Percentiles rank a stretch among this genome's conserved stretches.
phyloP scores from a whole-genome alignment of 1,140 invertebrate genomes.

The Proctacanthus coquilletti region DNA sequence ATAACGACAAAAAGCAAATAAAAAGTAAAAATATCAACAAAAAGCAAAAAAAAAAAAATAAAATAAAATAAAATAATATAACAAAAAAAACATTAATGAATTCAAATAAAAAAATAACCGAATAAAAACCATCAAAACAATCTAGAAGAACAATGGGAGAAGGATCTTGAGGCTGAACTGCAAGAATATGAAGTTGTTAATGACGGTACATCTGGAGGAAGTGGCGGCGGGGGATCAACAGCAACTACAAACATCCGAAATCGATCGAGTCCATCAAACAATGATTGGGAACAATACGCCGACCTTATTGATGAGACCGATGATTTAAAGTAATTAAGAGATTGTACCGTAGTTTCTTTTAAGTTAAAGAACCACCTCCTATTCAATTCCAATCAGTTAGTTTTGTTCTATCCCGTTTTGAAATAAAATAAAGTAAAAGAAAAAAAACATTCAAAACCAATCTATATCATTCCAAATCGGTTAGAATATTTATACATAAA shows the following conservation, averaged over 20 bases:
- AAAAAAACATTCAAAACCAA: too few species aligned
- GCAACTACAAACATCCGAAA: constrained; percentile 28
- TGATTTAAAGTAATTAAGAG: constrained; percentile 33
- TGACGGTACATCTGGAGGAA: constrained; percentile 21
- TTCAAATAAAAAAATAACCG: background rate
- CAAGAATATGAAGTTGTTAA: constrained; percentile 83
- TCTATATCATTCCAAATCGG: too few species aligned
- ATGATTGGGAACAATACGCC: constrained; percentile 29
- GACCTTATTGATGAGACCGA: constrained; percentile 31
- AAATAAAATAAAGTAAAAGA: too few species aligned
- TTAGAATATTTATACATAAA: too few species aligned
- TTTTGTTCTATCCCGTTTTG: background rate
- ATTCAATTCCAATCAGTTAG: background rate
- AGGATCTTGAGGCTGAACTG: constrained; percentile 78
- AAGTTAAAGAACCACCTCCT: constrained; percentile 13
- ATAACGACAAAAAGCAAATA: background rate
- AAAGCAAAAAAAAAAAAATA: constrained; percentile 4
- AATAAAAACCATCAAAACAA: constrained; percentile 2
- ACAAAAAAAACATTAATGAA: constrained; percentile 4
- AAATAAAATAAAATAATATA: constrained; percentile 4
- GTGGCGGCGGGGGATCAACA: constrained; percentile 12
- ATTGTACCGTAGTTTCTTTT: constrained; percentile 32
- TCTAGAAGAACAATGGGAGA: constrained; percentile 82
- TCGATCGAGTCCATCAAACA: constrained; percentile 20
- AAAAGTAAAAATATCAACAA: constrained; percentile 2